Base-by-base conservation (phyloP, 2,113 vertebrate species). In the Pangasianodon hypophthalmus region DNA sequence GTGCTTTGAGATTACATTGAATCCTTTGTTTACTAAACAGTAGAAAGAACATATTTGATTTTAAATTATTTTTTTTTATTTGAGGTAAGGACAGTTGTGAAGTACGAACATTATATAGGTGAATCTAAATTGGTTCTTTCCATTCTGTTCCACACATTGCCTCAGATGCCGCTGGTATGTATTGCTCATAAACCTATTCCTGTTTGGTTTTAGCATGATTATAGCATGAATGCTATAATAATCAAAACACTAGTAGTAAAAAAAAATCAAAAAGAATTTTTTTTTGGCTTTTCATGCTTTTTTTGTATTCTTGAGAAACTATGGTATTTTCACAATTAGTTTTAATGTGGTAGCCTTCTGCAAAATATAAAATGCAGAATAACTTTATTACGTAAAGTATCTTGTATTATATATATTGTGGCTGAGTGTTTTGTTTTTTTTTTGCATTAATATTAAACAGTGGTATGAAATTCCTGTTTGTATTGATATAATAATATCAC, bases 121-220 rank as follows among this genome's bases (percentile, higher is more conserved):
- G 91, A 93, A 95, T 94, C 93, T 95, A 89, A 95, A 94, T 94
- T 79, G 67, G 2, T 92, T 94, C 95, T 96, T 92, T 97, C 94
- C 96, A 93, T 96, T 97, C 93, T 97, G 94, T 95, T 95, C 95
- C 95, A 95, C 93, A 94, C 95, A 94, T 96, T 95, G 93, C 94
- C 95, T 93, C 96, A 98, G 97, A 98, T 95, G 95, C 96, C 94
- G 96, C 97, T 89, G 97, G 97, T 98, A 98, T 91, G 97, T 97
- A 97, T 94, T 90, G 88, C 86, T 94, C 79, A 79, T 89, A 67
- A 80, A 87, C 88, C 88, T 89, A 90, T 86, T 86, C 84, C 85
- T 80, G 19, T 88, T 50, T 84, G 85, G 29, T 89, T 89, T 90
- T 79, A 79, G 82, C 85, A 44, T 37, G 83, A 18, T 79, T 29